Conservation (phyloP, 2,113 vertebrate genomes). For the Chaenogobius annularis region DNA sequence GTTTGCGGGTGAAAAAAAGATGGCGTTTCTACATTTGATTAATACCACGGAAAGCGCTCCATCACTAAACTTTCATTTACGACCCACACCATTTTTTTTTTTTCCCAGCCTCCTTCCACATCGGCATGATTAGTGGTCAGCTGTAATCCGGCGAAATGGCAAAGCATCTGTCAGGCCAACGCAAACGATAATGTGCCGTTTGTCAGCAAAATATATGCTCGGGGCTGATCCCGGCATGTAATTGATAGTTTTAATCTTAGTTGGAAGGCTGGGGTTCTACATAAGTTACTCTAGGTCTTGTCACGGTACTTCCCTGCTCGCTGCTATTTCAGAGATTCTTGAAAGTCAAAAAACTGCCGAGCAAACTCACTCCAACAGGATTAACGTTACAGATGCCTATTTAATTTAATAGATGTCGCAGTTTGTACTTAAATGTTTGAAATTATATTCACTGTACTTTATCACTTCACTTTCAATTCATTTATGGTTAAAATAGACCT, state of each 20-base stretch:
- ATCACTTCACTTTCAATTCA: background rate
- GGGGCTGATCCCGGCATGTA: conserved; percentile 29
- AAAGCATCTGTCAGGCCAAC: conserved; percentile 48
- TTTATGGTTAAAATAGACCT: conserved; percentile 3
- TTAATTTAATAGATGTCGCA: background rate
- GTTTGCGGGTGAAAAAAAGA: conserved; percentile 24
- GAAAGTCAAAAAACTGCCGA: background rate
- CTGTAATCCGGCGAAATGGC: conserved; percentile 50
- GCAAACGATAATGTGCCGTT: conserved; percentile 52
- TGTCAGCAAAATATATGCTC: conserved; percentile 47
- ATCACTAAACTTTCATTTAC: conserved; percentile 62
- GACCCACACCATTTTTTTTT: conserved; percentile 49
- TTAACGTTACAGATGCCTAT: background rate
- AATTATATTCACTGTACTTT: background rate
- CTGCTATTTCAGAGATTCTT: background rate
- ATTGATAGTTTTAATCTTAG: conserved; percentile 46
- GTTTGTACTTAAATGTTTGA: conserved; percentile 5
- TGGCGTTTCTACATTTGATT: conserved; percentile 44
- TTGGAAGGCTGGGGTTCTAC: conserved; percentile 12
- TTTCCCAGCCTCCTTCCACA: conserved; percentile 23
- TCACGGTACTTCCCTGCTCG: background rate
- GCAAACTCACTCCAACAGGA: background rate
- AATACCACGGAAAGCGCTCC: conserved; percentile 55
- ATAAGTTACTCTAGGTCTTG: conserved; percentile 18
- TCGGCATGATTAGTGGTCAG: conserved; percentile 59